Evolutionary conservation across 2,113 vertebrate genomes (phyloP).

Genomic region (Daphoenositta chrysoptera): DNA sequence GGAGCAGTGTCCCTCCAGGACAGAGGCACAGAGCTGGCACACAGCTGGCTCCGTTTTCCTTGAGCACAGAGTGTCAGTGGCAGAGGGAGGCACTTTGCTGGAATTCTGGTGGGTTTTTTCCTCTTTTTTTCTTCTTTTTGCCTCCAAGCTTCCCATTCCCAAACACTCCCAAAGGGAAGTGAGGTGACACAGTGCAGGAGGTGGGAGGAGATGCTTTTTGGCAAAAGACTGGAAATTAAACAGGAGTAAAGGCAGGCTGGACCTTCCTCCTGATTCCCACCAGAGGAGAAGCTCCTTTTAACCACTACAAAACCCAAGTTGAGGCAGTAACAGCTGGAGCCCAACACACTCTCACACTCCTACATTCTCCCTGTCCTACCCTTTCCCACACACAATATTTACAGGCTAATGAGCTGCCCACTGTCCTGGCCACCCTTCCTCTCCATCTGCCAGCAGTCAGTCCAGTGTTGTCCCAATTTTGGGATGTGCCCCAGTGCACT

Average conservation of each 20-base stretch:
- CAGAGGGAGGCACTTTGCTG: conserved; percentile 31
- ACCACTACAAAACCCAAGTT: neutral
- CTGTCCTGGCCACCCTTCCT: neutral
- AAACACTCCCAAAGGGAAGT: neutral
- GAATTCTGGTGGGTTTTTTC: neutral
- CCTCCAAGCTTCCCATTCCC: conserved; percentile 14
- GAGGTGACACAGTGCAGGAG: neutral
- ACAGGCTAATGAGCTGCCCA: conserved; percentile 40
- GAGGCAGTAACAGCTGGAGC: conserved; percentile 27
- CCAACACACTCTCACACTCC: neutral
- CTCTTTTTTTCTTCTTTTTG: neutral
- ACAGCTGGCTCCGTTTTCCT: neutral
- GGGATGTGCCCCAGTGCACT: conserved; percentile 6
- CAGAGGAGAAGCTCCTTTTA: conserved; percentile 4
- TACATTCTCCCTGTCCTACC: conserved; percentile 27
- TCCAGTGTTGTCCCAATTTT: neutral
- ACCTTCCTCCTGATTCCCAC: neutral
- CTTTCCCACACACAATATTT: conserved; percentile 32
- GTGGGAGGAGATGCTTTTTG: conserved; percentile 28
- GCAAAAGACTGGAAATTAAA: conserved; percentile 23
- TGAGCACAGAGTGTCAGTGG: neutral
- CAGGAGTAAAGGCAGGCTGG: conserved; percentile 33
- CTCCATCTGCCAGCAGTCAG: neutral
- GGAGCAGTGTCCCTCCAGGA: neutral
- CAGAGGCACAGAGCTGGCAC: neutral